These are phyloP conservation scores for Macrophya annulata DNA, from an alignment of 2,888 invertebrate species.

Conservation along the genomic window DNA sequence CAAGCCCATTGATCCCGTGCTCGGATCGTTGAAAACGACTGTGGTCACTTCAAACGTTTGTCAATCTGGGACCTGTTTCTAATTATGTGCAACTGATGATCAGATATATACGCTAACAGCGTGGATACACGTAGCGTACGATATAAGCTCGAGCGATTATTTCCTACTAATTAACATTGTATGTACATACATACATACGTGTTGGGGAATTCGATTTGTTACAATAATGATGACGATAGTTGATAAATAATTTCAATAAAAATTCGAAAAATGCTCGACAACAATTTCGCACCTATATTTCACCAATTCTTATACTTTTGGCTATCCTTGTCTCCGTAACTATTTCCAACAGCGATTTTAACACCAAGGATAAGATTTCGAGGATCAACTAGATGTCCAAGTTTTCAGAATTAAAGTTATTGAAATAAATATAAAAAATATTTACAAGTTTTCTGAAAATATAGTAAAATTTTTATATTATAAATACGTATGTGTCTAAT, in stretches of 20 bases:
- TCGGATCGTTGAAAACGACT: slow-evolving; percentile 40
- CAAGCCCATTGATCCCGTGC: slow-evolving; percentile 37
- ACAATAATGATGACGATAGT: background rate
- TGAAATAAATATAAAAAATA: too few relatives aligned
- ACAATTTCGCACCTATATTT: background rate
- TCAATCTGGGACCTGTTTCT: slow-evolving; percentile 57
- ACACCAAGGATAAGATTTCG: background rate
- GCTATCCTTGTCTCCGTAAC: background rate
- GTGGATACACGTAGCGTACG: slow-evolving; percentile 20
- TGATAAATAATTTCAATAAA: background rate
- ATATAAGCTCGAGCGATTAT: slow-evolving; percentile 65
- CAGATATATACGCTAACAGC: background rate
- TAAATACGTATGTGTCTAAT: background rate
- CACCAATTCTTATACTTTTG: background rate
- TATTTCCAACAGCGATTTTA: background rate
- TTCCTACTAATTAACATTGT: slow-evolving; percentile 63
- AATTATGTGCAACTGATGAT: slow-evolving; percentile 59
- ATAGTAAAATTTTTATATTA: background rate
- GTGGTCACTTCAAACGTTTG: slow-evolving; percentile 71
- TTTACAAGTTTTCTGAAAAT: background rate
- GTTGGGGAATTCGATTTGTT: background rate
- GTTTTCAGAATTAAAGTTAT: background rate
- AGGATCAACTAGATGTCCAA: background rate
- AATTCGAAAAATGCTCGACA: background rate
- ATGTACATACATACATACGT: too few relatives aligned